Conservation (phyloP, 1,140 invertebrate genomes). For the Heterodera carotae region DNA sequence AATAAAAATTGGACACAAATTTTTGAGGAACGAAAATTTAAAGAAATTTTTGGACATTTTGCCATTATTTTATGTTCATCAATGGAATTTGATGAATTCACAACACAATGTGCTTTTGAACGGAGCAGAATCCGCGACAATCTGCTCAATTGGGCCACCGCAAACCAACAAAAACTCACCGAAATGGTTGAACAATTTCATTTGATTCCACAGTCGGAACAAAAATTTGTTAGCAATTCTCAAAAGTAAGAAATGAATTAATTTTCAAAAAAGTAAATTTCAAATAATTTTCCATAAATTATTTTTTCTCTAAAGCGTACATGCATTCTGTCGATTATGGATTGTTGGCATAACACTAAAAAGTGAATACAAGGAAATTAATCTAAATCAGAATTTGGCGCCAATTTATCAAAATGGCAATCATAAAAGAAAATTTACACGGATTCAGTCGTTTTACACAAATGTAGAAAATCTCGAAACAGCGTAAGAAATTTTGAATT, state of each 20-base stretch:
- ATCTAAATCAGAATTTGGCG: neutral
- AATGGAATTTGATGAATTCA: neutral
- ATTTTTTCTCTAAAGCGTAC: neutral
- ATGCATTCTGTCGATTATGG: neutral
- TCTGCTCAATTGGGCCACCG: neutral
- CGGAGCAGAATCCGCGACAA: neutral
- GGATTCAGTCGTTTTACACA: neutral
- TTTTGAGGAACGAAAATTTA: neutral
- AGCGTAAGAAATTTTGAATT: neutral
- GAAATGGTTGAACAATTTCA: neutral
- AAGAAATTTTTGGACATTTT: neutral
- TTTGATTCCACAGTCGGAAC: neutral
- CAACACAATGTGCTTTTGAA: neutral
- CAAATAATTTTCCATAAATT: neutral
- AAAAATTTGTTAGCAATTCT: neutral
- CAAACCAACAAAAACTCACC: neutral
- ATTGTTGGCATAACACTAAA: neutral
- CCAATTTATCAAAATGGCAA: neutral
- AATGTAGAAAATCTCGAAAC: neutral
- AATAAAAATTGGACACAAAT: neutral
- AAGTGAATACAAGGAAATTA: neutral
- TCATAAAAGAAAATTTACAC: neutral
- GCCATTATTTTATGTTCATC: neutral
- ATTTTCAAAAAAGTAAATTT: neutral
- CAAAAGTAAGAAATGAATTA: neutral